phyloP scores from a whole-genome alignment of 2,797 vertebrate species.

The Etheostoma perlongum region DNA sequence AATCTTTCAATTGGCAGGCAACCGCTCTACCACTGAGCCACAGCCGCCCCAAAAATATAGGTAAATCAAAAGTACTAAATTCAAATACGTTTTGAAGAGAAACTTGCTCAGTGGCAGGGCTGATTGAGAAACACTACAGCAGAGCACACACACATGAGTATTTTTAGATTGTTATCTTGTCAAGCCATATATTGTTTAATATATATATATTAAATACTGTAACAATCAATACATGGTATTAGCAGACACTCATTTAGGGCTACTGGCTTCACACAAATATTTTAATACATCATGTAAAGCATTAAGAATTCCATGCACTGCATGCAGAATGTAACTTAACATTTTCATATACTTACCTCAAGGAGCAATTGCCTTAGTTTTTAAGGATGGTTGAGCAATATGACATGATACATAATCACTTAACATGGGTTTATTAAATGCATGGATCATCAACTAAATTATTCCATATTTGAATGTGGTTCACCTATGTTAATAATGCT shows the following conservation, averaged over 20 bases:
- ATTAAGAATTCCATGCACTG: not conserved
- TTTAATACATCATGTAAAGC: slow-evolving; percentile 2
- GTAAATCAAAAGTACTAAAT: slow-evolving; percentile 64
- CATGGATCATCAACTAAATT: not conserved
- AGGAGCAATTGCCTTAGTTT: not conserved
- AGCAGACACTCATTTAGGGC: not conserved
- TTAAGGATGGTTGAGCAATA: not conserved
- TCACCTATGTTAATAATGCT: not conserved
- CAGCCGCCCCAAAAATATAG: no score
- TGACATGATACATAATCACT: not conserved
- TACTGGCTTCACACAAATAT: not conserved
- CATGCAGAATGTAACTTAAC: not conserved
- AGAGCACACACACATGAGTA: not conserved
- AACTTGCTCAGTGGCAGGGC: not conserved
- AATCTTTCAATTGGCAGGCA: no score
- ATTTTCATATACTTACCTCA: not conserved
- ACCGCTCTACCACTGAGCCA: no score
- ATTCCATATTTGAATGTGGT: not conserved
- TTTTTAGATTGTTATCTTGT: not conserved
- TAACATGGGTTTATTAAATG: not conserved
- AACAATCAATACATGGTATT: not conserved
- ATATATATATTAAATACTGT: not conserved
- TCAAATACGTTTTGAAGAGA: not conserved
- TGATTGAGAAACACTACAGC: not conserved
- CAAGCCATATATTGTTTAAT: not conserved